These are phyloP conservation scores for Melipona beecheii DNA, from an alignment of 2,888 invertebrate species.

Conservation along the genomic window DNA sequence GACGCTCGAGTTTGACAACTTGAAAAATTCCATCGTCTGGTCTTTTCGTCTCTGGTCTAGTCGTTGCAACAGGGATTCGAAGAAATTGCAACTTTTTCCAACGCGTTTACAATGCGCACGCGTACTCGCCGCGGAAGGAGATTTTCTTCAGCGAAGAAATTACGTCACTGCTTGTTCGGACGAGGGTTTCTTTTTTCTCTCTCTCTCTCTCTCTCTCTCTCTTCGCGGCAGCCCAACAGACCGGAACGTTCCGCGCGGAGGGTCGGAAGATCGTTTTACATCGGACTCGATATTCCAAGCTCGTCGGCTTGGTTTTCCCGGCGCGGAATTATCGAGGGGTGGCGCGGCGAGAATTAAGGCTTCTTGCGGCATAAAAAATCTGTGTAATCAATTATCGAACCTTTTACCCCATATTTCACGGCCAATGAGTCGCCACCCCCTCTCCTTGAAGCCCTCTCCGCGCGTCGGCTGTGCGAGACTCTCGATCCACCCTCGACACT, in stretches of 20 bases:
- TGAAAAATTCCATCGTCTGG: neutral
- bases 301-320: constrained; percentile 70
- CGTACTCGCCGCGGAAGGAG: no score
- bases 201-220: neutral
- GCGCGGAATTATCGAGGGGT: constrained; percentile 78
- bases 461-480: constrained; percentile 64
- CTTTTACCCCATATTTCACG: constrained; percentile 83
- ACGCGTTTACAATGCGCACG: no score
- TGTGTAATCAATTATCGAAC: constrained; percentile 83
- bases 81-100: no score
- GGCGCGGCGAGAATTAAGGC: constrained; percentile 81
- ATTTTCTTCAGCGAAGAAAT: constrained; percentile 17
- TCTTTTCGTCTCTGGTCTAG: neutral
- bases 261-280: constrained; percentile 57
- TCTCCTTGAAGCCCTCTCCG: constrained; percentile 63
- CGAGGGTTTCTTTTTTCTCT: neutral
- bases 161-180: constrained; percentile 8
- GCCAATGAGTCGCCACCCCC: constrained; percentile 79
- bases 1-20: neutral
- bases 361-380: constrained; percentile 83
- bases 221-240: constrained; percentile 22
- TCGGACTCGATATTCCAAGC: constrained; percentile 72
- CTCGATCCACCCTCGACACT: constrained; percentile 71
- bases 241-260: constrained; percentile 32
- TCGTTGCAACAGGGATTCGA: no score